Percentiles rank a stretch among this genome's conserved stretches.
Evolutionary conservation across 1,140 invertebrate species (phyloP).

Genomic region (Macrobrachium nipponense): DNA sequence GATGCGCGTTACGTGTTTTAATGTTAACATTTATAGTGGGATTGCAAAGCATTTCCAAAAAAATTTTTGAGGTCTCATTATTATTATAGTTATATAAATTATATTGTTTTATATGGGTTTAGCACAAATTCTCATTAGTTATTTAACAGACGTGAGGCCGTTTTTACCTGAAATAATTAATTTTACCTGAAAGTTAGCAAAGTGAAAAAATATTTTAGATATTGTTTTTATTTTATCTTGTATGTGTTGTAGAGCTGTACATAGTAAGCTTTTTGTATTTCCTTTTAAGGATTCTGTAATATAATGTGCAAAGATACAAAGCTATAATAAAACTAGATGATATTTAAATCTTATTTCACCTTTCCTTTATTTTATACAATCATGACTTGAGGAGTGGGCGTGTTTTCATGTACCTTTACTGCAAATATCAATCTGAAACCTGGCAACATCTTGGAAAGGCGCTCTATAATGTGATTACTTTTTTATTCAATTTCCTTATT

Average conservation of each 20-base stretch:
- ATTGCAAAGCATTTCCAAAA: constrained; percentile 26
- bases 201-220: constrained; percentile 62
- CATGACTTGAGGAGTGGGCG: background rate
- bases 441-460: too few relatives aligned
- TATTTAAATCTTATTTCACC: constrained; percentile 25
- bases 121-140: constrained; percentile 56
- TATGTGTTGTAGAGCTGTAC: constrained; percentile 62
- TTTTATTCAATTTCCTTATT: too few relatives aligned
- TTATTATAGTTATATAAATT: constrained; percentile 25
- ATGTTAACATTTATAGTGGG: constrained; percentile 44
- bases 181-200: constrained; percentile 59
- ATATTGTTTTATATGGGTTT: constrained; percentile 40
- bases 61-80: constrained; percentile 34
- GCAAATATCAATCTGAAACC: background rate
- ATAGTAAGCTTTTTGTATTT: constrained; percentile 62
- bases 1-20: constrained; percentile 41
- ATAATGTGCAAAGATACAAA: constrained; percentile 63
- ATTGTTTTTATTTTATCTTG: constrained; percentile 55
- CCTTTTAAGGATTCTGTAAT: constrained; percentile 60
- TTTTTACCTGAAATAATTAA: constrained; percentile 8
- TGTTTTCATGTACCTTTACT: background rate
- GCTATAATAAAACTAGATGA: constrained; percentile 58
- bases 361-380: background rate
- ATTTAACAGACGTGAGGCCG: constrained; percentile 40
- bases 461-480: too few relatives aligned